A percentile compares a stretch with the other conserved stretches of the same genome.
Evolutionary conservation across 1,140 invertebrate species (phyloP).

Genomic region (Plectrocnemia conspersa): DNA sequence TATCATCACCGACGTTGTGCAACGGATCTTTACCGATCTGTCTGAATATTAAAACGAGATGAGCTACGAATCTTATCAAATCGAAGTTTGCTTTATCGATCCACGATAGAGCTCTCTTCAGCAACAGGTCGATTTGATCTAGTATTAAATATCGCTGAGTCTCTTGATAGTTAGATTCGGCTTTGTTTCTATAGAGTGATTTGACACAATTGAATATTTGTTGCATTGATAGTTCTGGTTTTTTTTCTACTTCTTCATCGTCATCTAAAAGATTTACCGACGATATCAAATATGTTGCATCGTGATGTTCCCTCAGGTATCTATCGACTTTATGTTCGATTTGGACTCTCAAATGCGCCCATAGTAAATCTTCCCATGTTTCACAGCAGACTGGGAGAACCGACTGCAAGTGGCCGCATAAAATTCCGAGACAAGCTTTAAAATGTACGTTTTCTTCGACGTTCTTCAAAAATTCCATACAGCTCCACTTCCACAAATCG

Average conservation of each 20-base stretch:
- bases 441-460: slow-evolving; percentile 56
- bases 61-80: slow-evolving; percentile 74
- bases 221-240: slow-evolving; percentile 57
- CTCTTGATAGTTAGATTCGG: slow-evolving; percentile 48
- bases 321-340: slow-evolving; percentile 82
- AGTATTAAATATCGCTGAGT: slow-evolving; percentile 48
- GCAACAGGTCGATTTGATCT: slow-evolving; percentile 45
- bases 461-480: slow-evolving; percentile 65
- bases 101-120: slow-evolving; percentile 45
- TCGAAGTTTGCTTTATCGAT: slow-evolving; percentile 48
- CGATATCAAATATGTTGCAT: slow-evolving; percentile 50
- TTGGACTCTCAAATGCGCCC: slow-evolving; percentile 79
- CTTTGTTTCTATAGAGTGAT: slow-evolving; percentile 45
- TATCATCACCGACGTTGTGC: slow-evolving; percentile 64
- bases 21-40: slow-evolving; percentile 65
- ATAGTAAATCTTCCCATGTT: slow-evolving; percentile 85
- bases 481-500: slow-evolving; percentile 86
- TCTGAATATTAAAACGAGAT: slow-evolving; percentile 78
- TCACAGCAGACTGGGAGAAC: slow-evolving; percentile 65
- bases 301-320: slow-evolving; percentile 57
- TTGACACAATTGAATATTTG: slow-evolving; percentile 62
- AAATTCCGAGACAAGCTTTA: slow-evolving; percentile 66
- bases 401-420: slow-evolving; percentile 78
- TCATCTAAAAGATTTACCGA: slow-evolving; percentile 57
- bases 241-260: slow-evolving; percentile 66